Conservation (phyloP, 2,113 vertebrate genomes). For the Colaptes auratus region DNA sequence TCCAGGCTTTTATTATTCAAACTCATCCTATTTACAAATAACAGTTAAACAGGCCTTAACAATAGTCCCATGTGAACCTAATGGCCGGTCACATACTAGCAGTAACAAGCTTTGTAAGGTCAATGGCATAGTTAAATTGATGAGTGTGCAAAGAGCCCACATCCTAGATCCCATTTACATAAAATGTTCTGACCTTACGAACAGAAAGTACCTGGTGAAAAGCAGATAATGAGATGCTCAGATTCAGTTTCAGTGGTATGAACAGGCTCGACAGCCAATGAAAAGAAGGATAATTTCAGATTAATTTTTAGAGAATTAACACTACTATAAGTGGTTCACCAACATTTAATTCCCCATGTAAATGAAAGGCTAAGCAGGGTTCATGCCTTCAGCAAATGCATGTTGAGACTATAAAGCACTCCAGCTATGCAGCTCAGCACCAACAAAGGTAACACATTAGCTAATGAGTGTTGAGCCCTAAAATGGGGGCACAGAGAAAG, state of each 20-base stretch:
- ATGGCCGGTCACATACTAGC: background rate
- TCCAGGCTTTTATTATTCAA: background rate
- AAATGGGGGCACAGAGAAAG: background rate
- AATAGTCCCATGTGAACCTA: background rate
- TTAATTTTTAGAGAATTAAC: slow-evolving; percentile 54
- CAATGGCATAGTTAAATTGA: slow-evolving; percentile 46
- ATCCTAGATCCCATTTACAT: slow-evolving; percentile 31
- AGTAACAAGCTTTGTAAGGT: slow-evolving; percentile 42
- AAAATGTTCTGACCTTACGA: slow-evolving; percentile 28
- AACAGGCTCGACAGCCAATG: background rate
- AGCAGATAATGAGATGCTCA: background rate
- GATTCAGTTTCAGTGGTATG: background rate
- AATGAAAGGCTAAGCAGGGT: slow-evolving; percentile 7
- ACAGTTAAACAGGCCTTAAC: background rate
- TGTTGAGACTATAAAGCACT: background rate
- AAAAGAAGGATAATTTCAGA: slow-evolving; percentile 32
- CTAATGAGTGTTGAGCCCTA: background rate
- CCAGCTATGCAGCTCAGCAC: background rate
- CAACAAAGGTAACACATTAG: background rate
- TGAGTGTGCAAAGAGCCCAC: background rate
- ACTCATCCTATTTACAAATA: background rate
- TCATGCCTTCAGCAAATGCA: background rate
- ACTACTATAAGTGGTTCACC: background rate
- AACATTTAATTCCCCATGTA: slow-evolving; percentile 10
- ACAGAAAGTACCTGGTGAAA: slow-evolving; percentile 11